Evolutionary conservation across 2,888 invertebrate genomes (phyloP), one percentile per base, ranked within the genome.

Genomic region (Lycaena phlaeas): DNA sequence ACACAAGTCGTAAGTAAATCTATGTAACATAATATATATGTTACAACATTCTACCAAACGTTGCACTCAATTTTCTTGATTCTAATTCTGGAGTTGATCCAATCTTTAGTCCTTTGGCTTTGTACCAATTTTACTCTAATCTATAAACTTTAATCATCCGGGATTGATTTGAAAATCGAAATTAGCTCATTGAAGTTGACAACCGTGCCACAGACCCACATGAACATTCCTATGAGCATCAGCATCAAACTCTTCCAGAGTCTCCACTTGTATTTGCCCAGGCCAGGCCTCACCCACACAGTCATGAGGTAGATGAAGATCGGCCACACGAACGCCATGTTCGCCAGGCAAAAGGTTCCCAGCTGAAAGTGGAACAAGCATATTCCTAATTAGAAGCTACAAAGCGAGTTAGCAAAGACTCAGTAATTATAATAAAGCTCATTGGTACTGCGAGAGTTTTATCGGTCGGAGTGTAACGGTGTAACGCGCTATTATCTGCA

Each of bases 281-380:
- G 52, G 0, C 82, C 82, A 1, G 82, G 82, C 4, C 55, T 42
- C 18, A 79, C 69, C 78, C 81, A 84, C 1, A 69, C 55, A 0
- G 78, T 75, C 4, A 81, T 49, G 0, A 74, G 52, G 12, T 82
- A 76, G 4, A 84, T 82, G n/a, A 71, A 39, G 0, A 77, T 75
- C 0, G 82, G 82, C 47, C 71, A 84, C 44, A 84, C 78, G 50
- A 84, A 84, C 0, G 77, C 82, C 63, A 82, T 76, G 52, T 76
- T 78, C 1, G 81, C 79, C 1, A 84, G 51, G 39, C 82, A 84
- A 49, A 84, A 77, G 0, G 81, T 68, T 4, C 82, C 82, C 0
- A 82, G 63, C 82, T 84, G 70, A 14, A 75, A 76, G n/a, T n/a
- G n/a, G 26, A 38, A 42, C 36, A 25, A 14, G n/a, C 11, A 14